Evolutionary conservation across 2,888 invertebrate genomes (phyloP).

Genomic region (Acleris literana): DNA sequence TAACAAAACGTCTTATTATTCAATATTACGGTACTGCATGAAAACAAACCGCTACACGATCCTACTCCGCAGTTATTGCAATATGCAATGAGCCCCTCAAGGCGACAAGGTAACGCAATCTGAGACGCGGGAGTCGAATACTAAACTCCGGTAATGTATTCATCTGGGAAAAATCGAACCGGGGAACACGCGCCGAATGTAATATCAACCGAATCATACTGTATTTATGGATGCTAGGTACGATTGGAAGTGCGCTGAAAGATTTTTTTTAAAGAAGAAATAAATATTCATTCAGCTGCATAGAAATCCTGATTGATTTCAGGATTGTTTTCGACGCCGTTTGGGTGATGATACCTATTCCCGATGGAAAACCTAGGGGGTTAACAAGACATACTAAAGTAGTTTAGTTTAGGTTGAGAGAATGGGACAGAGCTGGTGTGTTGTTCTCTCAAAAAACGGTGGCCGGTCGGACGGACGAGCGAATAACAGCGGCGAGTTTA

Average conservation of each 20-base stretch:
- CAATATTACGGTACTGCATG: conserved; percentile 1
- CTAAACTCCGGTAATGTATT: conserved; percentile 68
- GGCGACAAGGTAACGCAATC: conserved; percentile 77
- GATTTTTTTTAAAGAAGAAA: not conserved
- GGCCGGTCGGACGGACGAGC: too few species aligned
- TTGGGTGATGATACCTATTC: too few species aligned
- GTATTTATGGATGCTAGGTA: conserved; percentile 41
- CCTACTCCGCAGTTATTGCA: conserved; percentile 49
- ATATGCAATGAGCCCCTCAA: conserved; percentile 64
- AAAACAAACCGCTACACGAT: not conserved
- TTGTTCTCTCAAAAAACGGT: too few species aligned
- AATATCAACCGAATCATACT: conserved; percentile 48
- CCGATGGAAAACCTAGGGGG: too few species aligned
- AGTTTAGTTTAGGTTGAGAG: too few species aligned
- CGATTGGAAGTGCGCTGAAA: conserved; percentile 6
- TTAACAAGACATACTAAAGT: too few species aligned
- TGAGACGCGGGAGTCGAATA: conserved; percentile 59
- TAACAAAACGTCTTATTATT: too few species aligned
- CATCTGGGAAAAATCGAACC: conserved; percentile 67
- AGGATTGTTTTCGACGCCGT: too few species aligned
- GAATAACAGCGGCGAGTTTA: too few species aligned
- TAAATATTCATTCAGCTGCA: not conserved
- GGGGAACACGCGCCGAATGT: conserved; percentile 48
- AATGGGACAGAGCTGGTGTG: too few species aligned
- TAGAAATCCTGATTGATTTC: too few species aligned